Conservation (phyloP, 30 jellyfish, hydroid and myxozoan genomes). For the Sanderia malayensis region DNA sequence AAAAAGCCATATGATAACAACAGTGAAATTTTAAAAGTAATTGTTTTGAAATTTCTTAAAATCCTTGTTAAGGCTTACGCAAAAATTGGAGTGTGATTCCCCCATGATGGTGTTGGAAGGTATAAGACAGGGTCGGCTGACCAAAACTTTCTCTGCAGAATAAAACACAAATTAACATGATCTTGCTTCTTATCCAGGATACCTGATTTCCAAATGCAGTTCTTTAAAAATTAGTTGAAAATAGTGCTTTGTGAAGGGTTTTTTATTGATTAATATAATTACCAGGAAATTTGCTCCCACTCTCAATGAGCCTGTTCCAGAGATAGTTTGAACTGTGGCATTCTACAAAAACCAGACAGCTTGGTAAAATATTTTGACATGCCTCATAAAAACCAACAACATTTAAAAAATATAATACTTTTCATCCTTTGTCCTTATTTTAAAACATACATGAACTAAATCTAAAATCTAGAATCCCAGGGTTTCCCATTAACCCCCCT, state of each 20-base stretch:
- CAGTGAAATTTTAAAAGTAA: no score
- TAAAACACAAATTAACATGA: not conserved
- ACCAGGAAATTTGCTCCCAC: slow-evolving; percentile 89
- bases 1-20: no score
- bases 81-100: slow-evolving; percentile 82
- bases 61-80: slow-evolving; percentile 59
- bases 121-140: slow-evolving; percentile 54
- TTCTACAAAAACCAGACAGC: slow-evolving; percentile 59
- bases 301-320: slow-evolving; percentile 97
- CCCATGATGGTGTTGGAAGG: slow-evolving; percentile 96
- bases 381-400: not conserved
- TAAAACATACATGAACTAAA: no score
- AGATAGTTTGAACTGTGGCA: slow-evolving; percentile 80
- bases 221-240: no score
- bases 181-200: not conserved
- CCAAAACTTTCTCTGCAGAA: slow-evolving; percentile 66
- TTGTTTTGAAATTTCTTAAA: no score
- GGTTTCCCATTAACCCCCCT: no score
- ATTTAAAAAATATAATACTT: not conserved
- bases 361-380: not conserved
- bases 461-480: no score
- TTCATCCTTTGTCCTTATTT: no score
- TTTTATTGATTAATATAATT: slow-evolving; percentile 13
- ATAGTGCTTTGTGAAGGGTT: no score
- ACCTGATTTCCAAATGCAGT: no score